phyloP scores from a whole-genome alignment of 1,140 invertebrate genomes.

The Aethina tumida region DNA sequence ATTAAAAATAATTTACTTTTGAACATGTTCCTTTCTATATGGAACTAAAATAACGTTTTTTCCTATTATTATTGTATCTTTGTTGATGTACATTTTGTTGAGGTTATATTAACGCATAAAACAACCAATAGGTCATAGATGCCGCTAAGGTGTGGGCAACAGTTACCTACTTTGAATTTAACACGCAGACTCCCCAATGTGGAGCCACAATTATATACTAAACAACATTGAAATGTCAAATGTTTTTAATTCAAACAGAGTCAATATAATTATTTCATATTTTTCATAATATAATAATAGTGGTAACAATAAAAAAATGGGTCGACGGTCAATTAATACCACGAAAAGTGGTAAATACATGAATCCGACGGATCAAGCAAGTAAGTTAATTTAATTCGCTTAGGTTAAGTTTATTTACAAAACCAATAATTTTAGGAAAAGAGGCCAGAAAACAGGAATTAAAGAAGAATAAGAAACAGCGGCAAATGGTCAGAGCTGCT shows the following conservation, averaged over 20 bases:
- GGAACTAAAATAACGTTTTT: slow-evolving; percentile 1
- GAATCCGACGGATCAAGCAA: slow-evolving; percentile 97
- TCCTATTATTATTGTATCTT: neutral
- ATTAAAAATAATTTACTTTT: slow-evolving; percentile 1
- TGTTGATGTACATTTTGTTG: too few species aligned
- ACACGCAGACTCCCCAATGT: too few species aligned
- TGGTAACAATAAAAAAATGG: slow-evolving; percentile 64
- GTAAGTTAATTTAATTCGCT: slow-evolving; percentile 54
- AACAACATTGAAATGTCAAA: too few species aligned
- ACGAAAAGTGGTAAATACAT: slow-evolving; percentile 99
- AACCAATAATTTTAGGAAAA: slow-evolving; percentile 59
- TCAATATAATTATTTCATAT: too few species aligned
- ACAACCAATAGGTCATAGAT: too few species aligned
- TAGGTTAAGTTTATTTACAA: slow-evolving; percentile 8
- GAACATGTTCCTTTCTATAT: slow-evolving; percentile 44
- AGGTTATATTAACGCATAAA: neutral
- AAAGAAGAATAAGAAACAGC: slow-evolving; percentile 96
- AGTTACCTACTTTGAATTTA: too few species aligned
- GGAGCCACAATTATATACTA: too few species aligned
- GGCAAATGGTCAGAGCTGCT: slow-evolving; percentile 88
- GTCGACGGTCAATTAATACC: slow-evolving; percentile 91
- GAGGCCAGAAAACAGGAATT: slow-evolving; percentile 95
- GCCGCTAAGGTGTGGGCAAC: too few species aligned
- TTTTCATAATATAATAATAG: too few species aligned
- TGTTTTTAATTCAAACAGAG: too few species aligned